phyloP scores from a whole-genome alignment of 2,888 invertebrate species.

The Desoria tigrina region DNA sequence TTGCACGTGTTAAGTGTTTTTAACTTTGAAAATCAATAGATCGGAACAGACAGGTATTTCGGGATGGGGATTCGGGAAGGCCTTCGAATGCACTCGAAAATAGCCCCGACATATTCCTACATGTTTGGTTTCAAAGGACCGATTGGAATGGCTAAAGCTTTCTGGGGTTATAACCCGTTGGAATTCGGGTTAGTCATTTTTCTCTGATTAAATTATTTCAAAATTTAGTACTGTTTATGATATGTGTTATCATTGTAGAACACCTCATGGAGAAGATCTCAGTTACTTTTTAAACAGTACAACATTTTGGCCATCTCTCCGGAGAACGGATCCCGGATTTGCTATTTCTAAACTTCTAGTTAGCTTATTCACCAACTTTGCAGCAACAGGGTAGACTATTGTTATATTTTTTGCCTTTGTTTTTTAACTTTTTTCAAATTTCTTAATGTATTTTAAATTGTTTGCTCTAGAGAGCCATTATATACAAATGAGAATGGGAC shows the following conservation, averaged over 20 bases:
- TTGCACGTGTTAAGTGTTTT: too few species aligned
- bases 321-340: slow-evolving; percentile 24
- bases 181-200: slow-evolving; percentile 28
- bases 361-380: slow-evolving; percentile 38
- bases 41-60: slow-evolving; percentile 29
- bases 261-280: slow-evolving; percentile 20
- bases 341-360: slow-evolving; percentile 27
- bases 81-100: slow-evolving; percentile 27
- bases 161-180: slow-evolving; percentile 12
- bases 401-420: too few species aligned
- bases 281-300: slow-evolving; percentile 31
- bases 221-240: too few species aligned
- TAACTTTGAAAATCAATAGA: slow-evolving; percentile 3
- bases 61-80: slow-evolving; percentile 26
- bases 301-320: slow-evolving; percentile 29
- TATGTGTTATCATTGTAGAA: slow-evolving; percentile 1
- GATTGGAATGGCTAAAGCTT: slow-evolving; percentile 20
- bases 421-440: too few species aligned
- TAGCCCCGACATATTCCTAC: slow-evolving; percentile 38
- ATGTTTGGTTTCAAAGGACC: slow-evolving; percentile 26
- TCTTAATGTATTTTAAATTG: too few species aligned
- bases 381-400: slow-evolving; percentile 35
- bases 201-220: too few species aligned
- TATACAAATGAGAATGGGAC: slow-evolving; percentile 38
- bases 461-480: slow-evolving; percentile 34